Evolutionary conservation across 2,113 vertebrate genomes (phyloP).

Genomic region (Engystomops pustulosus): DNA sequence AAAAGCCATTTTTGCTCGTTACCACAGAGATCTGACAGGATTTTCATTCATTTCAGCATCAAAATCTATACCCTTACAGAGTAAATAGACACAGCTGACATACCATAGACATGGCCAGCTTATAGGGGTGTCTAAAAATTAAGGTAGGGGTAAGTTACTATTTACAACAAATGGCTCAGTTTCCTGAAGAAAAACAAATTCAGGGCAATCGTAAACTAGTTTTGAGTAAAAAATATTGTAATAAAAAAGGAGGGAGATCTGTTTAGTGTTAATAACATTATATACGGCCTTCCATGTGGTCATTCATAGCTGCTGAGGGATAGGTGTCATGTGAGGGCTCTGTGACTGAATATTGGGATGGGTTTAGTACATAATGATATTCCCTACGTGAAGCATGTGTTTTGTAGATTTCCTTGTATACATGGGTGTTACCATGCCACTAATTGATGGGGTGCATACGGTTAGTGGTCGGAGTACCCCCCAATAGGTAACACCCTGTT

Average conservation of each 20-base stretch:
- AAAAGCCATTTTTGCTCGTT: no score
- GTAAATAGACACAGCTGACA: background rate
- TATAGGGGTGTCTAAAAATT: background rate
- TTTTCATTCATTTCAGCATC: no score
- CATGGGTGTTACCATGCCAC: no score
- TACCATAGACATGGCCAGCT: background rate
- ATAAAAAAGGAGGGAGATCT: background rate
- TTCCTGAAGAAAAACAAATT: slow-evolving; percentile 21
- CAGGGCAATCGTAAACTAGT: slow-evolving; percentile 45
- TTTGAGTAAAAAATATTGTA: background rate
- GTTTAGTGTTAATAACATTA: background rate
- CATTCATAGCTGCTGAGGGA: background rate
- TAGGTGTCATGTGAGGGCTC: background rate
- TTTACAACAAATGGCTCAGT: slow-evolving; percentile 58
- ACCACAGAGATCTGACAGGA: no score
- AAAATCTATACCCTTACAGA: background rate
- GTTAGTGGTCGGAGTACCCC: no score
- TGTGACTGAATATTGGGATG: no score
- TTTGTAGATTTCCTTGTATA: no score
- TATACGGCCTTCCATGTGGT: background rate
- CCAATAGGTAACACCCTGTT: no score
- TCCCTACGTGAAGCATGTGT: no score
- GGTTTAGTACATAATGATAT: no score
- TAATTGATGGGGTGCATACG: no score
- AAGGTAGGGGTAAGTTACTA: background rate